These are phyloP conservation scores for Aphyosemion australe DNA, from an alignment of 2,113 vertebrate genomes.

Conservation along the genomic window DNA sequence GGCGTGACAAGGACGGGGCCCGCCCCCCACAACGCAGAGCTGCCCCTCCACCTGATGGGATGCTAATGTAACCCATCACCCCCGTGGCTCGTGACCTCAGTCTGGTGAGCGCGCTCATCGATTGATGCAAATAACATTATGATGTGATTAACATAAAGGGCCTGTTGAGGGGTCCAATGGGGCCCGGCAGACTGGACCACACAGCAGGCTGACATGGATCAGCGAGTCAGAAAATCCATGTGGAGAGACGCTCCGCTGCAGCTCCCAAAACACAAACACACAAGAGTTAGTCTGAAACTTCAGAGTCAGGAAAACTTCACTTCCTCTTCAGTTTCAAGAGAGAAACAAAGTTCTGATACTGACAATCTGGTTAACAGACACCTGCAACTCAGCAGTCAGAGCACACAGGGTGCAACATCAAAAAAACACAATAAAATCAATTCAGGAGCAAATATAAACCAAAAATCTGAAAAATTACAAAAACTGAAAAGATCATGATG, in stretches of 20 bases:
- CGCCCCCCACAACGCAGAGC: conserved; percentile 23
- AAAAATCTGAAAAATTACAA: no score
- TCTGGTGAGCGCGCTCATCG: conserved; percentile 45
- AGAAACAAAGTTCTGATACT: no score
- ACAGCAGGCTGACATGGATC: conserved; percentile 45
- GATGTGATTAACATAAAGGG: conserved; percentile 74
- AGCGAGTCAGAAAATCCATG: conserved; percentile 54
- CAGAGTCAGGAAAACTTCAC: no score
- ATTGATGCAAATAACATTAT: conserved; percentile 81
- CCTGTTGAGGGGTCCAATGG: conserved; percentile 42
- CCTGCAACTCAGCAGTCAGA: no score
- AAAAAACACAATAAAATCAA: no score
- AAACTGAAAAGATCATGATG: no score
- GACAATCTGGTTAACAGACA: no score
- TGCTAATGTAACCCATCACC: conserved; percentile 70
- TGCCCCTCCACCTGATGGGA: conserved; percentile 39
- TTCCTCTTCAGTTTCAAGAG: no score
- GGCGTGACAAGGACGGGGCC: conserved; percentile 32
- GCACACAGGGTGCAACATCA: no score
- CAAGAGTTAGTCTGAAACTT: background rate
- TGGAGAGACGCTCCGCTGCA: conserved; percentile 1
- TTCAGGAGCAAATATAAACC: no score
- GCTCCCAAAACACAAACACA: background rate
- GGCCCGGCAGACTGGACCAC: conserved; percentile 28
- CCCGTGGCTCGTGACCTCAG: conserved; percentile 73